Evolutionary conservation across 2,797 vertebrate species (phyloP).

Genomic region (Myoxocephalus aenaeus): DNA sequence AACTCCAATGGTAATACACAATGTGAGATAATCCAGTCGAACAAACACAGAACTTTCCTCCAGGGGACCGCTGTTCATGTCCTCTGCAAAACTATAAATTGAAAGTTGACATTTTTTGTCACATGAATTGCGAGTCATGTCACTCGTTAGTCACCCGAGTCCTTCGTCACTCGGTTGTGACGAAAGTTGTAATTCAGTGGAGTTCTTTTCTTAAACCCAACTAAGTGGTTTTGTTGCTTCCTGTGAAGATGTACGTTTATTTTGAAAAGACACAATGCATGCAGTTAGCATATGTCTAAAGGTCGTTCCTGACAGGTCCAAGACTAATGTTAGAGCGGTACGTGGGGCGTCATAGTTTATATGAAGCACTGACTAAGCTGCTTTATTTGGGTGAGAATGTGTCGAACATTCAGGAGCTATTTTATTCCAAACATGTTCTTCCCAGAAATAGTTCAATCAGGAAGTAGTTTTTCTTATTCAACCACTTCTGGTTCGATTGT

Average conservation of each 20-base stretch:
- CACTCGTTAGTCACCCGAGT: too few relatives aligned
- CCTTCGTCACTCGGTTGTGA: too few relatives aligned
- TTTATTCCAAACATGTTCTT: slow-evolving; percentile 8
- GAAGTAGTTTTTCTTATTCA: slow-evolving; percentile 11
- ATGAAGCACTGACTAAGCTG: neutral
- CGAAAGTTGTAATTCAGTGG: too few relatives aligned
- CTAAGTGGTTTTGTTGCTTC: neutral
- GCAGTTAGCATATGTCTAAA: neutral
- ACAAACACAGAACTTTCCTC: neutral
- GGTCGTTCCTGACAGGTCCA: neutral
- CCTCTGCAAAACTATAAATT: too few relatives aligned
- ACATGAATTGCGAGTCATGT: too few relatives aligned
- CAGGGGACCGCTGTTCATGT: too few relatives aligned
- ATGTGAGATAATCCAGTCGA: neutral
- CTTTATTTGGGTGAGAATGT: neutral
- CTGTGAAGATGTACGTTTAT: neutral
- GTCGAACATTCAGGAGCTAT: neutral
- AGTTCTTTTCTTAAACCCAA: neutral
- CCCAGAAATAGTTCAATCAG: slow-evolving; percentile 10
- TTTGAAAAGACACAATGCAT: neutral
- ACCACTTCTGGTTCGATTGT: slow-evolving; percentile 15
- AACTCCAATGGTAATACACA: neutral
- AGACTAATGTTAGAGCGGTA: neutral
- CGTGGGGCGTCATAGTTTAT: neutral
- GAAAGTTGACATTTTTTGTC: too few relatives aligned